A percentile compares a stretch with the other conserved stretches of the same genome.
phyloP scores from a whole-genome alignment of 2,797 vertebrate species.

The Sebastes ruberrimus region DNA sequence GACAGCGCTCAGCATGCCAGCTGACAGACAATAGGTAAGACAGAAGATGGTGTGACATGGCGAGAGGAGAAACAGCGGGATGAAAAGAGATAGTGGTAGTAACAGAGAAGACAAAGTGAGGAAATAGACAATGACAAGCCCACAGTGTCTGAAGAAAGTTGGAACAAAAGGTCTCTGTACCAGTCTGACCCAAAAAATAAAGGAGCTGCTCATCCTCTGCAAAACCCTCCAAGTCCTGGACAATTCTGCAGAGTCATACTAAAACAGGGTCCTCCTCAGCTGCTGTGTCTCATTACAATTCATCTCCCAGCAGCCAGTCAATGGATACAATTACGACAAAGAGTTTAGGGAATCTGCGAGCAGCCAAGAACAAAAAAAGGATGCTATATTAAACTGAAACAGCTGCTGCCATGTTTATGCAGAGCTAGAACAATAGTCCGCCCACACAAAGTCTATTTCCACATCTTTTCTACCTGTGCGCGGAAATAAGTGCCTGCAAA shows the following conservation, averaged over 20 bases:
- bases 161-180: constrained; percentile 67
- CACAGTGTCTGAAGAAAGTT: constrained; percentile 38
- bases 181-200: constrained; percentile 58
- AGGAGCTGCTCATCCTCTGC: constrained; percentile 37
- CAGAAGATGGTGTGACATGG: constrained; percentile 48
- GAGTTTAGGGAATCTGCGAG: constrained; percentile 13
- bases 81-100: constrained; percentile 33
- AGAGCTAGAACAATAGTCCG: constrained; percentile 36
- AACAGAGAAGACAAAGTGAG: constrained; percentile 16
- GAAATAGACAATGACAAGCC: constrained; percentile 57
- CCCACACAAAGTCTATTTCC: constrained; percentile 64
- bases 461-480: constrained; percentile 58
- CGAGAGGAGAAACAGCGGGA: constrained; percentile 27
- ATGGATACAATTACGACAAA: constrained; percentile 2
- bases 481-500: constrained; percentile 31
- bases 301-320: constrained; percentile 38
- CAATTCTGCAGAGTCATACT: constrained; percentile 76
- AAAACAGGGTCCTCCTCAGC: constrained; percentile 40
- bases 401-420: constrained; percentile 51
- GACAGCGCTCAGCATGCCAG: constrained; percentile 41
- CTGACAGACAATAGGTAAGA: constrained; percentile 57
- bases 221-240: constrained; percentile 29
- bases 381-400: constrained; percentile 31
- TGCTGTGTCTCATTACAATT: constrained; percentile 59
- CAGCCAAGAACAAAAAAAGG: constrained; percentile 2